These are phyloP conservation scores for Tricholauxania praeusta DNA, from an alignment of 2,888 invertebrate species.

Conservation along the genomic window DNA sequence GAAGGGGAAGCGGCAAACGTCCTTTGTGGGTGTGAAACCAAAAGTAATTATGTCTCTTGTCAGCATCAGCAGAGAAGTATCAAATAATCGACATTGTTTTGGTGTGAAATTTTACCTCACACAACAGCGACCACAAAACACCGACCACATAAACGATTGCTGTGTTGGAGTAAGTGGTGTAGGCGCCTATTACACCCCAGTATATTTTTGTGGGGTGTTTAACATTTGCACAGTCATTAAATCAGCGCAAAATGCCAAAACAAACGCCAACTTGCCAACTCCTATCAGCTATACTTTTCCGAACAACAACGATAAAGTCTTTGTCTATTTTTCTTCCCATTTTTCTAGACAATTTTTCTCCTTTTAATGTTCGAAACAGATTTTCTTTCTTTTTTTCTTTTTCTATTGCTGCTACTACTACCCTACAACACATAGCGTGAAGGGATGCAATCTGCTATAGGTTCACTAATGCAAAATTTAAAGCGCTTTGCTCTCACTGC, in stretches of 20 bases:
- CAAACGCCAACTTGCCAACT: neutral
- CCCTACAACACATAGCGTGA: too few relatives aligned
- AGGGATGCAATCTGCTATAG: too few relatives aligned
- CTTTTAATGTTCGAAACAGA: neutral
- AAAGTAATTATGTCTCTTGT: conserved; percentile 9
- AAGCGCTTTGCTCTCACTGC: too few relatives aligned
- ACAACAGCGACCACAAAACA: neutral
- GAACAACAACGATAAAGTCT: neutral
- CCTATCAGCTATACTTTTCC: neutral
- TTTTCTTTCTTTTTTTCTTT: neutral
- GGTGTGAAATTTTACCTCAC: neutral
- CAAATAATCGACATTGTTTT: neutral
- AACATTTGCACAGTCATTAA: conserved; percentile 22
- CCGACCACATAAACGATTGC: neutral
- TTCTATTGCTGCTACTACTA: neutral
- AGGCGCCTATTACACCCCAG: too few relatives aligned
- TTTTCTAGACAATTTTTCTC: neutral
- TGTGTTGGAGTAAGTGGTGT: neutral
- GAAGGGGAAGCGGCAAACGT: too few relatives aligned
- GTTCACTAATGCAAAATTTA: too few relatives aligned
- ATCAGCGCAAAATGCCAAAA: conserved; percentile 10
- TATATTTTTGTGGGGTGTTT: too few relatives aligned
- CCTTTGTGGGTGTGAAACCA: conserved; percentile 1
- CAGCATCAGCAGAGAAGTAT: neutral
- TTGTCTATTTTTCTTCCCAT: too few relatives aligned